Evolutionary conservation across 2,113 vertebrate genomes (phyloP), one percentile per base, ranked within the genome.

Genomic region (Myxocyprinus asiaticus): DNA sequence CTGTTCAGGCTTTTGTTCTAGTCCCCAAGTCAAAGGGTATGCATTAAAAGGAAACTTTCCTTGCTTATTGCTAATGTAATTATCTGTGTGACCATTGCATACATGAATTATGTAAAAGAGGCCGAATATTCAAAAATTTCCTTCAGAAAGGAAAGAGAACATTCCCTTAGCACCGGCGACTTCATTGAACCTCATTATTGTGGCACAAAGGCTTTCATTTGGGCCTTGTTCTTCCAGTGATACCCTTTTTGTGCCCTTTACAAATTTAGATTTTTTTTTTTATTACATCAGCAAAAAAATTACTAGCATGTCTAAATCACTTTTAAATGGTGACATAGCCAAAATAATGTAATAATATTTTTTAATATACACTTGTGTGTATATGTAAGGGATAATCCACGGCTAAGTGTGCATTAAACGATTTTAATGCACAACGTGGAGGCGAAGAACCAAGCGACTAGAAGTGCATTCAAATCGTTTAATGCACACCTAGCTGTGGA

Each of bases 61-160:
- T 67, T 75, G 83, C 82, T 81, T 81, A 74, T 71, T 77, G 82
- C 47, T 83, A 83, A 76, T 83, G 81, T 76, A 91, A 90, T 91
- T 88, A 84, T 84, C 84, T 87, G 86, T 88, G 82, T 85, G 77
- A 67, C 87, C 83, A 86, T 79, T 81, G 69, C 84, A 81, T 78
- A 83, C 88, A 87, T 90, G 88, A 86, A 76, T 83, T 66, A 88
- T 90, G 89, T 81, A 78, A 78, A 83, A 89, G 82, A 86, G 44
- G 64, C 81, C 45, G 65, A 58, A 33, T 9, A 48, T 64, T 65
- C 48, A 51, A 50, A 79, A 76, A 69, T 65, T 17, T 58, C 65
- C 43, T 48, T 64, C 79, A 10, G 55, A 45, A 33, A 33, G 22
- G 22, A 33, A 33, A 33, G 22, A 33, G 22, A 33, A 33, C 22